Evolutionary conservation across 1,140 invertebrate species (phyloP).

Genomic region (Streblospio benedicti): DNA sequence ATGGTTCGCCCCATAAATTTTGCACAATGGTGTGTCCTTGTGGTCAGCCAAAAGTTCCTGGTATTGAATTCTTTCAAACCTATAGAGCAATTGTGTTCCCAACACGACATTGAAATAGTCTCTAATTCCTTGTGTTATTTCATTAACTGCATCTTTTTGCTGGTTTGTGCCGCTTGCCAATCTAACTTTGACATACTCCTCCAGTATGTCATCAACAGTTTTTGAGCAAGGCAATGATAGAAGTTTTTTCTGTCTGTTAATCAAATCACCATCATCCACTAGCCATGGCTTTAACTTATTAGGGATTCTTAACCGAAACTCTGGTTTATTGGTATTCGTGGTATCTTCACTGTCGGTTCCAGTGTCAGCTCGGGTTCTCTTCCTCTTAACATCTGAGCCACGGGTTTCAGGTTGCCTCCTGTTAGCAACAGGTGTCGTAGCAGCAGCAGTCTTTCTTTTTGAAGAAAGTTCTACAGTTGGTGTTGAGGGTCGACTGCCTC

Average conservation of each 20-base stretch:
- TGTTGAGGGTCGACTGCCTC: too few relatives aligned
- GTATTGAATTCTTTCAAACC: slow-evolving; percentile 89
- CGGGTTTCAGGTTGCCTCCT: too few relatives aligned
- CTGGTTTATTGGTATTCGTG: too few relatives aligned
- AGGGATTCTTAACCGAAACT: slow-evolving; percentile 81
- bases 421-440: too few relatives aligned
- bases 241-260: slow-evolving; percentile 78
- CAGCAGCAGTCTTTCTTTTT: too few relatives aligned
- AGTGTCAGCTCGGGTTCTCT: too few relatives aligned
- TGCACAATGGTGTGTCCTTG: slow-evolving; percentile 64
- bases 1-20: slow-evolving; percentile 85
- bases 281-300: too few relatives aligned
- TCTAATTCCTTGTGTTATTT: slow-evolving; percentile 75
- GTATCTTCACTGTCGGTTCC: too few relatives aligned
- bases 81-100: slow-evolving; percentile 83
- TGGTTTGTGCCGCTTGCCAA: too few relatives aligned
- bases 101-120: slow-evolving; percentile 93
- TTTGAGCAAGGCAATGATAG: slow-evolving; percentile 75
- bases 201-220: slow-evolving; percentile 76
- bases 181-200: slow-evolving; percentile 82
- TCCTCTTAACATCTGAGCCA: too few relatives aligned
- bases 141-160: slow-evolving; percentile 65
- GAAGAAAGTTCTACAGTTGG: too few relatives aligned
- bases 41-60: slow-evolving; percentile 69
- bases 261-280: slow-evolving; percentile 90